Conservation (phyloP, 2,888 invertebrate species). For the Maniola hyperantus region DNA sequence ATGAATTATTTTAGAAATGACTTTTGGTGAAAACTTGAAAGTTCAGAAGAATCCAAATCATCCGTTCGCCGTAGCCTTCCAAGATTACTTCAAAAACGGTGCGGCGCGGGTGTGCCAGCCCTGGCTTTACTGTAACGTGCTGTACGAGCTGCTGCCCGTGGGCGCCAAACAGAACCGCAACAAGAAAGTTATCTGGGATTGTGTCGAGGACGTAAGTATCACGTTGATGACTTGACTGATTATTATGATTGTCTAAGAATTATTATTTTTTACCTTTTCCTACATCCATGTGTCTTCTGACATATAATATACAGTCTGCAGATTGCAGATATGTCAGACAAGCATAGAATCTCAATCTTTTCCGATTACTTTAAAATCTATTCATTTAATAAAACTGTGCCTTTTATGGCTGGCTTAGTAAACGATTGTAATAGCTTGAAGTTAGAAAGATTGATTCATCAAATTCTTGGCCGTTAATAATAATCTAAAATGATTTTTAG, state of each 20-base stretch:
- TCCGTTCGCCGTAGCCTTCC: neutral
- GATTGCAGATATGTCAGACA: too few relatives aligned
- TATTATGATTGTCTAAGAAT: too few relatives aligned
- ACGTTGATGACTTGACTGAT: too few relatives aligned
- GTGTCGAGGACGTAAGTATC: neutral
- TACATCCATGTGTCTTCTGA: too few relatives aligned
- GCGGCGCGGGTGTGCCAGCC: slow-evolving; percentile 12
- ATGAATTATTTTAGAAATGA: neutral
- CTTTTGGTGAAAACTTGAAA: neutral
- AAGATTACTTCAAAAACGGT: neutral
- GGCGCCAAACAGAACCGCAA: neutral
- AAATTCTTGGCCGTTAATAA: neutral
- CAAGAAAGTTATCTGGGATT: neutral
- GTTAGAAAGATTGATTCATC: too few relatives aligned
- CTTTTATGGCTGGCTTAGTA: too few relatives aligned
- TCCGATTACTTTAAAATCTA: too few relatives aligned
- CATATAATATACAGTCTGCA: too few relatives aligned
- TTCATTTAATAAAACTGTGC: too few relatives aligned
- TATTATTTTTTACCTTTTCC: too few relatives aligned
- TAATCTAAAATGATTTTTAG: neutral
- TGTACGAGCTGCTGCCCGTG: neutral
- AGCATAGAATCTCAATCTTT: too few relatives aligned
- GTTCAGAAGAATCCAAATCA: neutral
- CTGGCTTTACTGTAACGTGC: neutral
- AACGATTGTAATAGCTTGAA: too few relatives aligned